Conservation (phyloP, 2,888 invertebrate genomes). For the Spisula subtruncata region DNA sequence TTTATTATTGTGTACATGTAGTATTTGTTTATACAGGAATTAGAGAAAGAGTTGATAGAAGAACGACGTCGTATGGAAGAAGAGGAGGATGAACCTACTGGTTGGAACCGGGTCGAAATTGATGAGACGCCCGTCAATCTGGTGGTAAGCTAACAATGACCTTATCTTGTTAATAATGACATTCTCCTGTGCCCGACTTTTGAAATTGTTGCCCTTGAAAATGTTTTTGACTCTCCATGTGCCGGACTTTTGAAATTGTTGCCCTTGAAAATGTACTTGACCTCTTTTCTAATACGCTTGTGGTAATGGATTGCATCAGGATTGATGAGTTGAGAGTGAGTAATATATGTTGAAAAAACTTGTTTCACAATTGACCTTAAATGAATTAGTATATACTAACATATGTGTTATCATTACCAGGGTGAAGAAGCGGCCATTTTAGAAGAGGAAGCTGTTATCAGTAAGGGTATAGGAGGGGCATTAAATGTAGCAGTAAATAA, state of each 20-base stretch:
- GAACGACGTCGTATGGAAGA: slow-evolving; percentile 88
- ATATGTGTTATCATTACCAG: slow-evolving; percentile 59
- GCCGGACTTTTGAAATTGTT: no score
- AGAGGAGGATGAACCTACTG: slow-evolving; percentile 90
- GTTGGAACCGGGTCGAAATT: slow-evolving; percentile 95
- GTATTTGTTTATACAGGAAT: slow-evolving; percentile 88
- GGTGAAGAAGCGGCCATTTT: slow-evolving; percentile 90
- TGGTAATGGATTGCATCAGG: no score
- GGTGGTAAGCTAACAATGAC: slow-evolving; percentile 69
- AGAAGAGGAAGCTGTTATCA: slow-evolving; percentile 96
- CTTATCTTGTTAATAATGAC: no score
- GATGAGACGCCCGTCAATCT: slow-evolving; percentile 88
- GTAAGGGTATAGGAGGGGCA: slow-evolving; percentile 97
- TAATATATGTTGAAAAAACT: no score
- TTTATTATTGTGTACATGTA: neutral
- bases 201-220: no score
- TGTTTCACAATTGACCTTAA: no score
- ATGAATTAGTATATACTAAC: no score
- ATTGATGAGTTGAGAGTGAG: no score
- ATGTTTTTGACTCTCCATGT: no score
- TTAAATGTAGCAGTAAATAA: slow-evolving; percentile 96
- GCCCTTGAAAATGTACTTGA: no score
- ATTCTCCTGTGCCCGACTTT: no score
- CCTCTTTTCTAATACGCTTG: no score
- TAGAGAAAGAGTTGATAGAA: slow-evolving; percentile 88